A percentile compares a stretch with the other conserved stretches of the same genome.
These are phyloP conservation scores for Xanthostigma xanthostigma DNA, from an alignment of 2,888 invertebrate genomes.

Conservation along the genomic window DNA sequence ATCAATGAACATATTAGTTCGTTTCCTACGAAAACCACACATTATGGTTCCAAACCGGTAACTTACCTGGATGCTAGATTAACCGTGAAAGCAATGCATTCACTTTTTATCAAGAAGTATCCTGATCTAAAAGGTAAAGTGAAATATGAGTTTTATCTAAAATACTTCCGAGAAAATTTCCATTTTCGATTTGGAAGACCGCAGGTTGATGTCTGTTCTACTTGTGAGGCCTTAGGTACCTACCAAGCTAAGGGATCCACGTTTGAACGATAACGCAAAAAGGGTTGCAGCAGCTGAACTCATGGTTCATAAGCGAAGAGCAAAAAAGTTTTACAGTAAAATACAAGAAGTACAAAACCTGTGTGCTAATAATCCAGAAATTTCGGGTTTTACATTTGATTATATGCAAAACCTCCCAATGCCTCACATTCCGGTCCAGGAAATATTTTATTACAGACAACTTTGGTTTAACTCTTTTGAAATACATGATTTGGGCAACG, in stretches of 20 bases:
- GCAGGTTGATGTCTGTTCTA: slow-evolving; percentile 14
- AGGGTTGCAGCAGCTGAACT: slow-evolving; percentile 9
- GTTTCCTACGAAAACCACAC: slow-evolving; percentile 9
- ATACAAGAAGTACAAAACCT: slow-evolving; percentile 7
- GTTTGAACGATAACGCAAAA: slow-evolving; percentile 12
- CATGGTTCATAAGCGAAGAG: slow-evolving; percentile 13
- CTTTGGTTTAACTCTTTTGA: slow-evolving; percentile 13
- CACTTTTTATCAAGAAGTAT: slow-evolving; percentile 13
- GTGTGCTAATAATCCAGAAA: slow-evolving; percentile 10
- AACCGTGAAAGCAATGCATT: slow-evolving; percentile 14
- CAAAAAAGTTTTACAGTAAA: slow-evolving; percentile 16
- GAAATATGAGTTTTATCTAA: slow-evolving; percentile 14
- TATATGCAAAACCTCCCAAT: slow-evolving; percentile 17
- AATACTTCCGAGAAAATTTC: slow-evolving; percentile 15
- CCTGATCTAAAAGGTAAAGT: slow-evolving; percentile 7
- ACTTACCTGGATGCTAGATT: slow-evolving; percentile 15
- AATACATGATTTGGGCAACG: slow-evolving; percentile 11
- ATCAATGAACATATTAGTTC: slow-evolving; percentile 9
- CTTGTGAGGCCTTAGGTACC: slow-evolving; percentile 12
- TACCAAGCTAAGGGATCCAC: slow-evolving; percentile 11
- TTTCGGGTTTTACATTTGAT: slow-evolving; percentile 13
- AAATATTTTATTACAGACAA: slow-evolving; percentile 14
- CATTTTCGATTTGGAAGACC: slow-evolving; percentile 13
- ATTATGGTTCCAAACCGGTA: slow-evolving; percentile 12
- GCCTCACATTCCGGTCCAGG: slow-evolving; percentile 15